These are phyloP conservation scores for Pollenia amentaria DNA, from an alignment of 2,888 invertebrate species.

Conservation along the genomic window DNA sequence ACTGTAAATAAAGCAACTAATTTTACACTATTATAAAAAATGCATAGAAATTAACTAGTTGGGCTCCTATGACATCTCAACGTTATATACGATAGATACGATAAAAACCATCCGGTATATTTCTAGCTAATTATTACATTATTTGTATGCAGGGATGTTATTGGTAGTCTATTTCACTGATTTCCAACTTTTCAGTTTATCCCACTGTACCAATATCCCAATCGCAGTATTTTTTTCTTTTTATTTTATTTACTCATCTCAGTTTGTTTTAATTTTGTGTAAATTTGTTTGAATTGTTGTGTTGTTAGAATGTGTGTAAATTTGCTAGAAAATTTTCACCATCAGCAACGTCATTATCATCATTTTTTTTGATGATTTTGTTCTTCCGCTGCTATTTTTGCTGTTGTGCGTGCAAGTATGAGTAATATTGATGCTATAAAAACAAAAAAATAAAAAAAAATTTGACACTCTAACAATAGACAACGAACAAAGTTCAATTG, in stretches of 20 bases:
- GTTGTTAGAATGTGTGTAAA: neutral
- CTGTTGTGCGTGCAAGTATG: slow-evolving; percentile 18
- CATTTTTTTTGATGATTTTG: slow-evolving; percentile 24
- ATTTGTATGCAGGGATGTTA: too few relatives aligned
- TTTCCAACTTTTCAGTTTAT: too few relatives aligned
- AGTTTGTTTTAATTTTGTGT: slow-evolving; percentile 50
- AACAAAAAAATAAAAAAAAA: slow-evolving; percentile 8
- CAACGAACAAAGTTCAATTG: slow-evolving; percentile 79
- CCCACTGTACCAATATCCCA: neutral
- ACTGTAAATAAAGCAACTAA: too few relatives aligned
- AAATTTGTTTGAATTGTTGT: slow-evolving; percentile 24
- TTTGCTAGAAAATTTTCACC: neutral
- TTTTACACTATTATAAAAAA: too few relatives aligned
- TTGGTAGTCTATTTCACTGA: too few relatives aligned
- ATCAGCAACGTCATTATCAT: slow-evolving; percentile 60
- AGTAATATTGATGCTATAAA: slow-evolving; percentile 41
- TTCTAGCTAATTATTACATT: too few relatives aligned
- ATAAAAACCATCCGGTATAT: too few relatives aligned
- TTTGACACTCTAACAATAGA: slow-evolving; percentile 18
- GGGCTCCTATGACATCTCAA: too few relatives aligned
- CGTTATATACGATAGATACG: too few relatives aligned
- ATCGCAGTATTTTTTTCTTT: neutral
- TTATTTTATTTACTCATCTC: slow-evolving; percentile 3
- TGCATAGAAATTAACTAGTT: too few relatives aligned
- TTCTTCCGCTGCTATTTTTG: slow-evolving; percentile 66